phyloP scores from a whole-genome alignment of 2,113 vertebrate genomes.

The Esox niger region DNA sequence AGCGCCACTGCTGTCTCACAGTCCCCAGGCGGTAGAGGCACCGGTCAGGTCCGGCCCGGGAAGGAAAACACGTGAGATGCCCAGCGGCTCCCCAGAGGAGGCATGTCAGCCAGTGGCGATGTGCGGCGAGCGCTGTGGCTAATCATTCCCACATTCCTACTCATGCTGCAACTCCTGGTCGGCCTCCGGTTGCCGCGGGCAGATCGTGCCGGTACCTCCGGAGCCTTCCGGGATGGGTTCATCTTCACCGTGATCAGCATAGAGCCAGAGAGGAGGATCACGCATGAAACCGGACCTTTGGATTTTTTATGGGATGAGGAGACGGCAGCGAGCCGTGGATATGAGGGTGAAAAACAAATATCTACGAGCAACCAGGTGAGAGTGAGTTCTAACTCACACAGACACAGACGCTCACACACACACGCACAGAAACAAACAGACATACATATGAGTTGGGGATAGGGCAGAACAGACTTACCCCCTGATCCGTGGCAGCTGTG shows the following conservation, averaged over 20 bases:
- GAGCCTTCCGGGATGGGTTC: constrained; percentile 31
- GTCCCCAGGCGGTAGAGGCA: constrained; percentile 14
- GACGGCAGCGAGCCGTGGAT: constrained; percentile 22
- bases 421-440: not conserved
- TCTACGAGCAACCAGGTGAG: constrained; percentile 54
- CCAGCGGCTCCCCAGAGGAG: constrained; percentile 27
- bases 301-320: constrained; percentile 23
- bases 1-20: not conserved
- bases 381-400: not conserved
- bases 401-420: not conserved
- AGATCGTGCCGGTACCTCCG: not conserved
- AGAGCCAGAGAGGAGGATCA: constrained; percentile 42
- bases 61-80: constrained; percentile 36
- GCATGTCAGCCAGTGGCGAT: constrained; percentile 51
- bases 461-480: not conserved
- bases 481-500: not conserved
- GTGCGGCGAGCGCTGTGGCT: constrained; percentile 25
- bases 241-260: constrained; percentile 70
- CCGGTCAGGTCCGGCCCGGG: no score
- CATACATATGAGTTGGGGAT: not conserved
- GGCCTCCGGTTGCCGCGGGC: constrained; percentile 41
- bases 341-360: constrained; percentile 68
- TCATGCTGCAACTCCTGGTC: constrained; percentile 61
- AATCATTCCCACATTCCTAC: constrained; percentile 47
- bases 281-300: constrained; percentile 6